Evolutionary conservation across 2,888 invertebrate genomes (phyloP).

Genomic region (Agrochola macilenta): DNA sequence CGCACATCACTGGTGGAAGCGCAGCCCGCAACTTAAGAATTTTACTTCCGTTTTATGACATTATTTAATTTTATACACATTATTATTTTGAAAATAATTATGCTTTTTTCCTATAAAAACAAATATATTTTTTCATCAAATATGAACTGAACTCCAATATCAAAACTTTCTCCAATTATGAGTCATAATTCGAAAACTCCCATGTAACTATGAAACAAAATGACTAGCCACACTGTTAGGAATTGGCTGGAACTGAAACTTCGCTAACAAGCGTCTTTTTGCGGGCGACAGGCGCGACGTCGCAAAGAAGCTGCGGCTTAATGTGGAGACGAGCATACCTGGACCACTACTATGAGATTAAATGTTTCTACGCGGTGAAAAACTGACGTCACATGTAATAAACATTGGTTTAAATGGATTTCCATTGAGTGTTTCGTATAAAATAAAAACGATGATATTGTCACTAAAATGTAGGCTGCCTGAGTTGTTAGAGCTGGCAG

Average conservation of each 20-base stretch:
- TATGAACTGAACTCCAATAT: background rate
- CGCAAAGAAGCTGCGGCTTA: slow-evolving; percentile 34
- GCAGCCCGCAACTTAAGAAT: background rate
- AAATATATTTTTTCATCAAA: background rate
- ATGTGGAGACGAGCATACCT: slow-evolving; percentile 11
- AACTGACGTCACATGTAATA: background rate
- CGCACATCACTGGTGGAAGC: too few relatives aligned
- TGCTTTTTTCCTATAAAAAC: background rate
- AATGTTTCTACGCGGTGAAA: background rate
- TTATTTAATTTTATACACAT: background rate
- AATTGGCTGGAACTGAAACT: slow-evolving; percentile 57
- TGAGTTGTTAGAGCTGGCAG: too few relatives aligned
- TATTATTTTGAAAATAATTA: background rate
- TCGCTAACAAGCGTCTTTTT: slow-evolving; percentile 58
- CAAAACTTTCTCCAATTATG: background rate
- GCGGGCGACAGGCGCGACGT: slow-evolving; percentile 38
- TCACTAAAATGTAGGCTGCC: background rate
- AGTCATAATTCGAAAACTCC: background rate
- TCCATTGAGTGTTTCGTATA: background rate
- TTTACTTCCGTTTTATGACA: background rate
- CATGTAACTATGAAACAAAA: slow-evolving; percentile 4
- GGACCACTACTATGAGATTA: slow-evolving; percentile 31
- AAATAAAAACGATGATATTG: too few relatives aligned
- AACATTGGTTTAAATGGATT: background rate
- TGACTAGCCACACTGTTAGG: slow-evolving; percentile 18